Percentiles rank a stretch among this genome's conserved stretches.
phyloP scores from a whole-genome alignment of 2,888 invertebrate genomes.

The Carpatolechia fugitivella region DNA sequence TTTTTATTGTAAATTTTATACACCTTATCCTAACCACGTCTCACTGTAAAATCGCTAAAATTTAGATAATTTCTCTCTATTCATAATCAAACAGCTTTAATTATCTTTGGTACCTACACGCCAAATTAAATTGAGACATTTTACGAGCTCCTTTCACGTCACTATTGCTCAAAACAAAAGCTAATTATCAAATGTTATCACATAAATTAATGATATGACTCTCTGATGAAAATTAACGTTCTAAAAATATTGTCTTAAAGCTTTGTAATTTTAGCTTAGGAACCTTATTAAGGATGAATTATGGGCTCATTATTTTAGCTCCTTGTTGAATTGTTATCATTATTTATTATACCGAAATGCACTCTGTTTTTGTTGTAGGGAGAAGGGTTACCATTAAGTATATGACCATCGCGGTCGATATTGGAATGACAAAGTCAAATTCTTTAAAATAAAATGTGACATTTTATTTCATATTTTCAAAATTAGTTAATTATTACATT shows the following conservation, averaged over 20 bases:
- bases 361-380: background rate
- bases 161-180: conserved; percentile 3
- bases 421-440: too few relatives aligned
- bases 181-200: conserved; percentile 5
- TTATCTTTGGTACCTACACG: background rate
- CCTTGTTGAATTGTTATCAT: conserved; percentile 25
- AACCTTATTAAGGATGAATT: conserved; percentile 32
- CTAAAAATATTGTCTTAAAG: conserved; percentile 15
- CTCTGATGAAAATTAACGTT: conserved; percentile 19
- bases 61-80: background rate
- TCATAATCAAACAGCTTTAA: background rate
- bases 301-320: conserved; percentile 28
- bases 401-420: too few relatives aligned
- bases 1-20: too few relatives aligned
- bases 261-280: conserved; percentile 17
- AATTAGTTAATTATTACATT: too few relatives aligned
- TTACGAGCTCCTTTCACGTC: background rate
- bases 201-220: conserved; percentile 16
- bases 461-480: too few relatives aligned
- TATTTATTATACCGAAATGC: conserved; percentile 17
- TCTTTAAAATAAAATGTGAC: too few relatives aligned
- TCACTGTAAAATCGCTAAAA: too few relatives aligned
- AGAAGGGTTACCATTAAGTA: background rate
- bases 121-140: background rate
- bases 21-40: too few relatives aligned